Evolutionary conservation across 2,113 vertebrate species (phyloP).

Genomic region (Scopus umbretta): DNA sequence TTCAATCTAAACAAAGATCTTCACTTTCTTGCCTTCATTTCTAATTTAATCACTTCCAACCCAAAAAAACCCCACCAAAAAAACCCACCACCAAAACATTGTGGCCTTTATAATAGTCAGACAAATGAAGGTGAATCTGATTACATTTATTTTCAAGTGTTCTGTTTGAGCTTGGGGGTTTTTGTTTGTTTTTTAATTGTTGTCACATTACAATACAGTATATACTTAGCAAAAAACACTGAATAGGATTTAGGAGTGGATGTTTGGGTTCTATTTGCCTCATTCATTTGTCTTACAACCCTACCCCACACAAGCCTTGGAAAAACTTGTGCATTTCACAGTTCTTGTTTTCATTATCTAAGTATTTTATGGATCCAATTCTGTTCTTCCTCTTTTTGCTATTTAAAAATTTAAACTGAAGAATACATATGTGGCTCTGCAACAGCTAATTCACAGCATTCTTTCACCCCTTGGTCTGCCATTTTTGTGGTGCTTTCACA

Average conservation of each 20-base stretch:
- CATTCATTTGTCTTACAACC: background rate
- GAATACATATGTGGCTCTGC: accelerated
- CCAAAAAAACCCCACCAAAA: accelerated
- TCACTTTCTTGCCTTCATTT: background rate
- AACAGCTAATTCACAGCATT: background rate
- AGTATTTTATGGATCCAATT: background rate
- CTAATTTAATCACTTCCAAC: background rate
- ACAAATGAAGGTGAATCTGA: background rate
- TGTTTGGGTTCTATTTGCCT: background rate
- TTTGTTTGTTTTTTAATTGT: background rate
- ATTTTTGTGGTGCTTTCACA: background rate
- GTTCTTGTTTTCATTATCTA: background rate
- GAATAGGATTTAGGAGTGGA: background rate
- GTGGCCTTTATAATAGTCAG: accelerated
- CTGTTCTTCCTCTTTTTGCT: background rate
- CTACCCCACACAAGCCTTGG: accelerated
- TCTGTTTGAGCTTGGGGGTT: background rate
- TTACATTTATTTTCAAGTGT: background rate
- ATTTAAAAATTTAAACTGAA: background rate
- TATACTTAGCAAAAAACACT: background rate
- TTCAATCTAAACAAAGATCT: background rate
- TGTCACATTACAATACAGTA: background rate
- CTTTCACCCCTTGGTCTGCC: background rate
- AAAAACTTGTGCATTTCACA: background rate
- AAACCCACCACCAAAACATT: background rate